Percentiles rank a stretch among this genome's conserved stretches.
These are phyloP conservation scores for Meteorus cinctellus DNA, from an alignment of 2,888 invertebrate species.

Conservation along the genomic window DNA sequence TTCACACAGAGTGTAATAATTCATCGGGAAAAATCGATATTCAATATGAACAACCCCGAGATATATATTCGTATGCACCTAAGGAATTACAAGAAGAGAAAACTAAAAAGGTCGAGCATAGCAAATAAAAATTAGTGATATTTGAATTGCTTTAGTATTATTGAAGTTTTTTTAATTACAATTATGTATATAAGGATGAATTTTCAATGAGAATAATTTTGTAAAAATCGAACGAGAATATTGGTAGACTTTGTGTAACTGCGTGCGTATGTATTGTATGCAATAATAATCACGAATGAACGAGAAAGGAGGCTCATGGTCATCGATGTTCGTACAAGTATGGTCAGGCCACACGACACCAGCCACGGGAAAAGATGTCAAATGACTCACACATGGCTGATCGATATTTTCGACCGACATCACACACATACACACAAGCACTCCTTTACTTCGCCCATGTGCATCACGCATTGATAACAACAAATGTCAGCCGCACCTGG, in stretches of 20 bases:
- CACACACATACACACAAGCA: conserved; percentile 37
- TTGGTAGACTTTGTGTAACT: neutral
- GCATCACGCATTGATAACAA: conserved; percentile 38
- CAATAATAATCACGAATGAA: conserved; percentile 27
- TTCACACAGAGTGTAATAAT: conserved; percentile 27
- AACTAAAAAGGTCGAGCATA: neutral
- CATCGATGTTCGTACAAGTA: conserved; percentile 47
- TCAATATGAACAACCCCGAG: neutral
- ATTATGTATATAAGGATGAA: neutral
- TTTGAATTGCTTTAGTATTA: neutral
- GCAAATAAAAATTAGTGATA: neutral
- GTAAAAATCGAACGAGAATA: neutral
- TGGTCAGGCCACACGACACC: conserved; percentile 52
- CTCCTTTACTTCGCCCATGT: conserved; percentile 35
- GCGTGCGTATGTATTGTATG: neutral
- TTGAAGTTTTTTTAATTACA: neutral
- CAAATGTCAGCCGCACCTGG: conserved; percentile 26
- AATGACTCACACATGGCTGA: conserved; percentile 48
- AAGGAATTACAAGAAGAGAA: neutral
- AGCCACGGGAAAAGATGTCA: conserved; percentile 49
- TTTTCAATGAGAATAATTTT: neutral
- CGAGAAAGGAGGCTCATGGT: conserved; percentile 38
- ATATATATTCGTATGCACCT: conserved; percentile 5
- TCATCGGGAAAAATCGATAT: conserved; percentile 25
- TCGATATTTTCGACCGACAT: conserved; percentile 48